A percentile compares a stretch with the other conserved stretches of the same genome.
Evolutionary conservation across 1,140 invertebrate genomes (phyloP).

Genomic region (Dinoponera quadriceps): DNA sequence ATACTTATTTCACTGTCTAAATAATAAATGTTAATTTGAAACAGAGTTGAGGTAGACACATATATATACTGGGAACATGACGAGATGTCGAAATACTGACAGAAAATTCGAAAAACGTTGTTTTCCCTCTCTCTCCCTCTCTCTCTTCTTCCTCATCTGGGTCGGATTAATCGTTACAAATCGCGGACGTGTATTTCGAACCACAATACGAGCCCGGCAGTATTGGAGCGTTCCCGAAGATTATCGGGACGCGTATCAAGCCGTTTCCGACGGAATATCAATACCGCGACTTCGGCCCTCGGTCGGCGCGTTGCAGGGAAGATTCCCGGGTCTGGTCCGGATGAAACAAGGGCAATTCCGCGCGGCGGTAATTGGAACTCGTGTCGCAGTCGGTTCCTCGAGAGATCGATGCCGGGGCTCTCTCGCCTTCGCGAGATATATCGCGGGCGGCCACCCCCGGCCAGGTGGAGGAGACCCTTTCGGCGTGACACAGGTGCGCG

Average conservation of each 20-base stretch:
- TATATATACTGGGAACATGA: too few species aligned
- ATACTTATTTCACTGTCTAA: too few species aligned
- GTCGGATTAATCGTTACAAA: not conserved
- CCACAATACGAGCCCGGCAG: not conserved
- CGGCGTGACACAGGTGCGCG: constrained; percentile 60
- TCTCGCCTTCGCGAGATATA: constrained; percentile 36
- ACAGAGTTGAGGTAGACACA: too few species aligned
- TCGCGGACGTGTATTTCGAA: not conserved
- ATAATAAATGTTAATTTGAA: too few species aligned
- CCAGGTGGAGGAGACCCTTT: constrained; percentile 50
- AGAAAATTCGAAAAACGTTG: too few species aligned
- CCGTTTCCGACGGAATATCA: constrained; percentile 63
- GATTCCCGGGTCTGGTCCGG: constrained; percentile 46
- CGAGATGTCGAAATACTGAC: too few species aligned
- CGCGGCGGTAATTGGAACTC: constrained; percentile 71
- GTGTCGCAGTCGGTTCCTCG: constrained; percentile 57
- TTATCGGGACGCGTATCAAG: constrained; percentile 29
- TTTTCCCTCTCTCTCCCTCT: too few species aligned
- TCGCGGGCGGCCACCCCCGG: constrained; percentile 31
- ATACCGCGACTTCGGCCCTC: constrained; percentile 43
- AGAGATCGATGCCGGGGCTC: constrained; percentile 64
- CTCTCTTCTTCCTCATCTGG: too few species aligned
- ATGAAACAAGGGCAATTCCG: constrained; percentile 69
- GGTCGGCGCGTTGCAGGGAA: constrained; percentile 38
- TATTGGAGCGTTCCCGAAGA: not conserved